Percentiles rank a stretch among this genome's conserved stretches.
Evolutionary conservation across 2,888 invertebrate genomes (phyloP).

Genomic region (Stenodera caucasica): DNA sequence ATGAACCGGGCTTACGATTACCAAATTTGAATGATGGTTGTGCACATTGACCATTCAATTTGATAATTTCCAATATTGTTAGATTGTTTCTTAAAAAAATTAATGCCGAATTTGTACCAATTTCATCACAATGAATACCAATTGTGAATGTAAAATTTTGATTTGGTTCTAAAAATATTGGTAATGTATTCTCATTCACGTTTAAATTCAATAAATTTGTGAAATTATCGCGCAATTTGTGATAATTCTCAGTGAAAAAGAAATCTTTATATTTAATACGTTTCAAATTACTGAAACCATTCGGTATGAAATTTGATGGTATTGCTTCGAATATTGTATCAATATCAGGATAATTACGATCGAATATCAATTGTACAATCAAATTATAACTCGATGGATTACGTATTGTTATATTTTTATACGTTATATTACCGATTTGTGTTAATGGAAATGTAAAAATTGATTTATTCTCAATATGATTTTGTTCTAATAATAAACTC

Average conservation of each 20-base stretch:
- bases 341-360: slow-evolving; percentile 67
- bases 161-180: slow-evolving; percentile 63
- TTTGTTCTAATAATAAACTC: slow-evolving; percentile 52
- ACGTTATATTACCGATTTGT: slow-evolving; percentile 70
- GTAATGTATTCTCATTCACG: slow-evolving; percentile 58
- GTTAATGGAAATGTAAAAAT: slow-evolving; percentile 69
- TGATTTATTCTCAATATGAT: slow-evolving; percentile 53
- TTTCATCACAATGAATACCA: slow-evolving; percentile 56
- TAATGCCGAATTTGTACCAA: slow-evolving; percentile 57
- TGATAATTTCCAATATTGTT: slow-evolving; percentile 85
- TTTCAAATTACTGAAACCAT: slow-evolving; percentile 24
- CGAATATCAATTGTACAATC: slow-evolving; percentile 71
- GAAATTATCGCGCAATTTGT: slow-evolving; percentile 21
- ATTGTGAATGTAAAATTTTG: slow-evolving; percentile 58
- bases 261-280: slow-evolving; percentile 29
- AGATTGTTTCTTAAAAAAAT: slow-evolving; percentile 83
- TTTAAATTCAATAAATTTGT: slow-evolving; percentile 35
- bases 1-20: slow-evolving; percentile 79
- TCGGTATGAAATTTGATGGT: slow-evolving; percentile 51
- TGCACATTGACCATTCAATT: slow-evolving; percentile 82
- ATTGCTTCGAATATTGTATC: slow-evolving; percentile 59
- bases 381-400: slow-evolving; percentile 75
- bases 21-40: slow-evolving; percentile 85
- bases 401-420: slow-evolving; percentile 67
- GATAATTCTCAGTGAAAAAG: slow-evolving; percentile 32